Conservation (phyloP, 1,140 invertebrate genomes). For the Agraylea sexmaculata region DNA sequence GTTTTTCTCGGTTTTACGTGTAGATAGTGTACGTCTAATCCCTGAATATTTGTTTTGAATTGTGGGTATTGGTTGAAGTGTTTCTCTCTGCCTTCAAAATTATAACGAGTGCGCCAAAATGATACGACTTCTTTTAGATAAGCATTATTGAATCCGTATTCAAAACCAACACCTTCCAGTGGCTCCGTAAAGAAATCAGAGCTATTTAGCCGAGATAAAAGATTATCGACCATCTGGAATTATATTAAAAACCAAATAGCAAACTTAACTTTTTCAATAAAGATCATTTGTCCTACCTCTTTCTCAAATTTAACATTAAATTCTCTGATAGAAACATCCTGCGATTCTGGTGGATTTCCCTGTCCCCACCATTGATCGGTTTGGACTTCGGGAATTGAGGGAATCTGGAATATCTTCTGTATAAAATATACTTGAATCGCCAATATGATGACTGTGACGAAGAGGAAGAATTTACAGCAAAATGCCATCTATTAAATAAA, state of each 20-base stretch:
- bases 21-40: constrained; percentile 63
- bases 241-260: background rate
- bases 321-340: constrained; percentile 33
- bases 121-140: constrained; percentile 52
- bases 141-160: constrained; percentile 66
- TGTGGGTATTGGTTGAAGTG: constrained; percentile 60
- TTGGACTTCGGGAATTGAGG: constrained; percentile 28
- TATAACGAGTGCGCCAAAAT: constrained; percentile 63
- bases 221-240: constrained; percentile 46
- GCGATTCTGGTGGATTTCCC: constrained; percentile 21
- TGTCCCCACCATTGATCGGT: constrained; percentile 41
- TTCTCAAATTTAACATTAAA: constrained; percentile 40
- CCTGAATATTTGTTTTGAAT: constrained; percentile 60
- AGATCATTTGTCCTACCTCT: constrained; percentile 27
- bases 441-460: background rate
- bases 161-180: constrained; percentile 55
- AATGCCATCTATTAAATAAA: background rate
- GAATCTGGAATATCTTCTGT: constrained; percentile 6
- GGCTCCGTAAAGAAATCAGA: constrained; percentile 41
- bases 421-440: background rate
- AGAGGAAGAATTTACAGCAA: background rate
- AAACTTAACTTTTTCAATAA: background rate
- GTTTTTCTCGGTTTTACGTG: constrained; percentile 40
- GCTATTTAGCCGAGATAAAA: constrained; percentile 45
- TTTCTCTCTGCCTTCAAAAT: constrained; percentile 57